Evolutionary conservation across 1,140 invertebrate genomes (phyloP).

Genomic region (Ephestia elutella): DNA sequence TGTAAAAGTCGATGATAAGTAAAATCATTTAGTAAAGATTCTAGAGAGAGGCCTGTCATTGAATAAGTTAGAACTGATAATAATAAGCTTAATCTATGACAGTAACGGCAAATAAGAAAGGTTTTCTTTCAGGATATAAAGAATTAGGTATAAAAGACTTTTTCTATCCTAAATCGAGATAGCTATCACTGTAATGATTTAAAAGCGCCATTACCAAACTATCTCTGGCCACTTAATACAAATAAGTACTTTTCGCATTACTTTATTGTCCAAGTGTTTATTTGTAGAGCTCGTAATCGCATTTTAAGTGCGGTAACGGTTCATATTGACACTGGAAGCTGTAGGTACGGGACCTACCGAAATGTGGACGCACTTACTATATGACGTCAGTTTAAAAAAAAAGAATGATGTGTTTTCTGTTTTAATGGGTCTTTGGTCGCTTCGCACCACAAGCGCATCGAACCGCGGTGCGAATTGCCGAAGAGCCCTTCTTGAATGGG

Average conservation of each 20-base stretch:
- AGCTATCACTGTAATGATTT: not conserved
- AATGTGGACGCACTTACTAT: not conserved
- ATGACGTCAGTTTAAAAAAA: too few species aligned
- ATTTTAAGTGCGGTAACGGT: conserved; percentile 2
- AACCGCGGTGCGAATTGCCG: too few species aligned
- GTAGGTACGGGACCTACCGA: not conserved
- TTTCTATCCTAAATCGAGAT: not conserved
- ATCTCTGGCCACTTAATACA: not conserved
- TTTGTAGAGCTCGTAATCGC: not conserved
- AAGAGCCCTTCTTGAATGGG: too few species aligned
- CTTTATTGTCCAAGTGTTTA: conserved; percentile 3
- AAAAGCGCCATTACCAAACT: not conserved
- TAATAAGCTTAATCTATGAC: too few species aligned
- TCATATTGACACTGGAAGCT: not conserved
- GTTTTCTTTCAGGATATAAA: not conserved
- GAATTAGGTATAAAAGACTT: not conserved
- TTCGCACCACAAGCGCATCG: too few species aligned
- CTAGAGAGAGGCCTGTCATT: too few species aligned
- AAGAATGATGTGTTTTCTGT: too few species aligned
- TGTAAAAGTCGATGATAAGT: too few species aligned
- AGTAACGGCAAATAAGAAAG: too few species aligned
- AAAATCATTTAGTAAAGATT: too few species aligned
- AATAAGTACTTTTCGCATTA: not conserved
- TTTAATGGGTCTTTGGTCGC: too few species aligned
- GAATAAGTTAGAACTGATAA: too few species aligned